Conservation (phyloP, 2,888 invertebrate species). For the Drosophila affinis region DNA sequence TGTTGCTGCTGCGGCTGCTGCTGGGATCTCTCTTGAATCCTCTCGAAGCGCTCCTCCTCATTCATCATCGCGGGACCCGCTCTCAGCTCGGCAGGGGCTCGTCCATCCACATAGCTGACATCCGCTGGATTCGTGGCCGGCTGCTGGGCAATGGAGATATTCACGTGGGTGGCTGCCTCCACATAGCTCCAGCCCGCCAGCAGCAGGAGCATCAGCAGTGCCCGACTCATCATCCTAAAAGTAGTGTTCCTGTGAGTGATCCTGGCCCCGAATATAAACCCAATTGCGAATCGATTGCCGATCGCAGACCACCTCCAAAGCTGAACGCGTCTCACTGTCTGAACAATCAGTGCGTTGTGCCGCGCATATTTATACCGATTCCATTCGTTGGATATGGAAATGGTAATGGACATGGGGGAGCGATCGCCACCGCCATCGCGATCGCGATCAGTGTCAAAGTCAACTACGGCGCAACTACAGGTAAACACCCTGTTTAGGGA, state of each 20-base stretch:
- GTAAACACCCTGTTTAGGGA: slow-evolving; percentile 75
- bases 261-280: slow-evolving; percentile 11
- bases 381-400: neutral
- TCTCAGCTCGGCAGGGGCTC: slow-evolving; percentile 76
- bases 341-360: slow-evolving; percentile 55
- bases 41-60: slow-evolving; percentile 57
- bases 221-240: slow-evolving; percentile 48
- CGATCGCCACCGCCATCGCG: slow-evolving; percentile 43
- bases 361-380: slow-evolving; percentile 69
- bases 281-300: slow-evolving; percentile 12
- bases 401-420: slow-evolving; percentile 42
- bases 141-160: slow-evolving; percentile 78
- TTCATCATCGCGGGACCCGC: slow-evolving; percentile 66
- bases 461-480: slow-evolving; percentile 38
- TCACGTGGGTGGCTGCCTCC: slow-evolving; percentile 75
- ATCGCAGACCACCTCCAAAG: slow-evolving; percentile 37
- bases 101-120: slow-evolving; percentile 84
- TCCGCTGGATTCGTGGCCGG: slow-evolving; percentile 84
- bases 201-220: slow-evolving; percentile 66
- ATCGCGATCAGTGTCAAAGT: slow-evolving; percentile 72
- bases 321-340: slow-evolving; percentile 60
- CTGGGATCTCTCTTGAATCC: slow-evolving; percentile 60
- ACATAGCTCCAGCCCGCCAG: slow-evolving; percentile 62
- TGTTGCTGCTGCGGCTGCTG: slow-evolving; percentile 54
- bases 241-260: neutral